Evolutionary conservation across 2,888 invertebrate species (phyloP), one percentile per base, ranked within the genome.

Genomic region (Anticlea derivata): DNA sequence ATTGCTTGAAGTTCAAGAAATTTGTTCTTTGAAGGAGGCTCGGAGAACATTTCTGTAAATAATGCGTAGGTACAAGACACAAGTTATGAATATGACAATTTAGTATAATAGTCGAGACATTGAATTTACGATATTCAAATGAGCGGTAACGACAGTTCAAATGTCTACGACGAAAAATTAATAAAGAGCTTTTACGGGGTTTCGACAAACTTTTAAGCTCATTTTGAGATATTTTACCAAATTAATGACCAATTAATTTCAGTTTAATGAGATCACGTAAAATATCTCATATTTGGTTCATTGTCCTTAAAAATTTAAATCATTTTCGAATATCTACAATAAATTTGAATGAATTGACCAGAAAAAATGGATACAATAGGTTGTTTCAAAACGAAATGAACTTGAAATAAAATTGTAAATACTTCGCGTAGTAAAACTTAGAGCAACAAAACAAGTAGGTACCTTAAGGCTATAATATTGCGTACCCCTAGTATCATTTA

Each of bases 21-120:
- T 6, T 26, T 17, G n/a, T 48, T 48, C 8, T 40, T 33, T 11
- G 31, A 39, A 33, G 2, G 5, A 12, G 33, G 6, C n/a, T 22
- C 11, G 20, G 17, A 24, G 13, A 29, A 41, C 40, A 52, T 35
- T 41, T 49, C 37, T 48, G 52, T 58, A 63, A 60, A 63, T 66
- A 73, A 82, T 82, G 29, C 13, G 10, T 17, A n/a, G n/a, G n/a
- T n/a, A n/a, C n/a, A n/a, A n/a, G n/a, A n/a, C 6, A 11, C 12
- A 85, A 83, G 80, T 81, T 77, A 80, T 77, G 65, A 37, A 35
- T 30, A 45, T 48, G 40, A 41, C 41, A 26, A 49, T 50, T 27
- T 40, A 46, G 44, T 50, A 17, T 33, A 48, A 50, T 51, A 30
- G 11, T 8, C 30, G 33, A n/a, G 11, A 26, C 11, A 45, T 55